A percentile compares a stretch with the other conserved stretches of the same genome.
phyloP scores from a whole-genome alignment of 1,140 invertebrate genomes.

The Diachasma alloeum region DNA sequence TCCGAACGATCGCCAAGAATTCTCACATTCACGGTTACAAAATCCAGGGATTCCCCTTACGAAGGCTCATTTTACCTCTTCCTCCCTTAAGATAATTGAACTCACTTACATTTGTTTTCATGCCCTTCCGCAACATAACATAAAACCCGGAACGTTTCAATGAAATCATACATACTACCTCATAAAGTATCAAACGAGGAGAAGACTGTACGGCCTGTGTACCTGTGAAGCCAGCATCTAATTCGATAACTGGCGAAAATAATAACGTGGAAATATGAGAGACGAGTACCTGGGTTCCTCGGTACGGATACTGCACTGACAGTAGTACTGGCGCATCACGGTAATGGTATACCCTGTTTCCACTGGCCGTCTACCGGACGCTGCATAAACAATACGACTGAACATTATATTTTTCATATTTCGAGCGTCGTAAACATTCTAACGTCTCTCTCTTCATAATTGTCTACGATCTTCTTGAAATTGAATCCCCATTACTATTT shows the following conservation, averaged over 20 bases:
- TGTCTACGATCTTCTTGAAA: too few species aligned
- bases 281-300: neutral
- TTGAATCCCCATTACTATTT: too few species aligned
- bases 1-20: too few species aligned
- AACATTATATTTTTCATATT: neutral
- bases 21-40: too few species aligned
- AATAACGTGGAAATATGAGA: conserved; percentile 43
- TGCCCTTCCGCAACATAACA: neutral
- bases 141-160: neutral
- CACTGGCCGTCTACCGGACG: neutral
- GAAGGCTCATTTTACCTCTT: too few species aligned
- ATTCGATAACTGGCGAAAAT: conserved; percentile 58
- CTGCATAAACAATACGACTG: neutral
- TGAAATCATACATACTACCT: neutral
- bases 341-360: neutral
- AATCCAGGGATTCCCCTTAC: too few species aligned
- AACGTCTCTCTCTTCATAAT: too few species aligned
- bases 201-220: neutral
- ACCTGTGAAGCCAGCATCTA: conserved; percentile 53
- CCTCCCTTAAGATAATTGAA: too few species aligned
- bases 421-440: too few species aligned
- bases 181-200: conserved; percentile 31
- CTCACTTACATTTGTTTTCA: neutral
- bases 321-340: neutral
- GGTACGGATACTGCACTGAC: neutral